These are phyloP conservation scores for Lynx canadensis DNA, from an alignment of 2,113 vertebrate genomes.

Conservation along the genomic window DNA sequence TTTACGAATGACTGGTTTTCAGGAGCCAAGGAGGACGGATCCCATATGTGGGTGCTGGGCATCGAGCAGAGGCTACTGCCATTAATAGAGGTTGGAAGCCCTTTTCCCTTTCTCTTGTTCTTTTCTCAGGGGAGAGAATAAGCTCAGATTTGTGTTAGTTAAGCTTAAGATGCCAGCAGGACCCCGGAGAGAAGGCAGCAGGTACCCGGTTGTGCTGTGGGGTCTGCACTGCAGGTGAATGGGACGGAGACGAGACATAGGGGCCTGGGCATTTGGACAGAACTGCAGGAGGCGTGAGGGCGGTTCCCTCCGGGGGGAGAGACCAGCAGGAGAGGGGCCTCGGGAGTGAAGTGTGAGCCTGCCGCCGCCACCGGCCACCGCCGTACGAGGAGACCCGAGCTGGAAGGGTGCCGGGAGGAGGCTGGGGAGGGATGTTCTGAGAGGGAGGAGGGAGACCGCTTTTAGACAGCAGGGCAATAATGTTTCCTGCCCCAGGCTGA, in stretches of 20 bases:
- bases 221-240: no score
- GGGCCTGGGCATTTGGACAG: not conserved
- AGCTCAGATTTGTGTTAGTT: no score
- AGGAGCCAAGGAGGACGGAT: not conserved
- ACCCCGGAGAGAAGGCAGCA: not conserved
- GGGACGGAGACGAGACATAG: not conserved
- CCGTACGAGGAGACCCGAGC: not conserved
- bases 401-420: not conserved
- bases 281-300: not conserved
- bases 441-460: not conserved
- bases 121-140: not conserved
- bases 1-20: not conserved
- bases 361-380: no score
- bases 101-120: not conserved
- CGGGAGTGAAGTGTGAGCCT: accelerated
- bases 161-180: no score
- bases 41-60: accelerated
- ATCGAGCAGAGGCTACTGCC: no score
- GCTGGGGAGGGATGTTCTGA: not conserved
- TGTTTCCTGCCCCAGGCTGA: not conserved
- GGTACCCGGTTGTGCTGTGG: not conserved
- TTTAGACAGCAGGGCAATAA: not conserved
- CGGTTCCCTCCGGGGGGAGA: accelerated
- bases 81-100: not conserved
- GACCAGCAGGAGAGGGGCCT: not conserved